Percentiles rank a stretch among this genome's conserved stretches.
These are phyloP conservation scores for Polyergus mexicanus DNA, from an alignment of 1,140 invertebrate species.

Conservation along the genomic window DNA sequence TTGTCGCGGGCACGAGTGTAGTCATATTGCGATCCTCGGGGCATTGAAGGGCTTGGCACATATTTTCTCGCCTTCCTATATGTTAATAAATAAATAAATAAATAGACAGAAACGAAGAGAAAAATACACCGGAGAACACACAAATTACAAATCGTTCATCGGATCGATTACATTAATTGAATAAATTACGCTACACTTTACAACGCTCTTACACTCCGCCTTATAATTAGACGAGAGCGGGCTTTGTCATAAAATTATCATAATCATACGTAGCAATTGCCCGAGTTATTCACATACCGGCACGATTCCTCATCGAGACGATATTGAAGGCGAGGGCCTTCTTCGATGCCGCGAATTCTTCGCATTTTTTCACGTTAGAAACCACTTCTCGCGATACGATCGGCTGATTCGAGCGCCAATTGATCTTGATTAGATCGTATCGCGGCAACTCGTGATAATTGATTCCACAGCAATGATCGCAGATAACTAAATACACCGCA, in stretches of 20 bases:
- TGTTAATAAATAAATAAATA: neutral
- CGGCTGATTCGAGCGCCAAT: slow-evolving; percentile 78
- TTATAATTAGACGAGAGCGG: neutral
- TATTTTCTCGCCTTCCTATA: neutral
- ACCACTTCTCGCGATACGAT: slow-evolving; percentile 78
- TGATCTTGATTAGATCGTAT: slow-evolving; percentile 78
- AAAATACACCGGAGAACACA: neutral
- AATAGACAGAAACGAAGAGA: neutral
- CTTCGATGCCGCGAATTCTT: slow-evolving; percentile 87
- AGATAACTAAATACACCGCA: neutral
- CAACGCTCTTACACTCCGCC: neutral
- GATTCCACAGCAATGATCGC: slow-evolving; percentile 73
- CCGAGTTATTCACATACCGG: slow-evolving; percentile 62
- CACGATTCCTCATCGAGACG: slow-evolving; percentile 80
- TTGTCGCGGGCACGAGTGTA: slow-evolving; percentile 85
- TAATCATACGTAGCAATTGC: slow-evolving; percentile 14
- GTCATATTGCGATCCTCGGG: slow-evolving; percentile 87
- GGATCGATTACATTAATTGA: slow-evolving; percentile 24
- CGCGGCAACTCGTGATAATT: slow-evolving; percentile 66
- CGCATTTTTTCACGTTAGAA: slow-evolving; percentile 85
- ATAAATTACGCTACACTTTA: neutral
- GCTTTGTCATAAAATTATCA: slow-evolving; percentile 31
- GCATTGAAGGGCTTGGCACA: slow-evolving; percentile 85
- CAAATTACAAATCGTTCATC: slow-evolving; percentile 11
- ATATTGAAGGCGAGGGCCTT: slow-evolving; percentile 89